A percentile compares a stretch with the other conserved stretches of the same genome.
These are phyloP conservation scores for Emydoidea blandingii DNA, from an alignment of 2,797 vertebrate genomes.

Conservation along the genomic window DNA sequence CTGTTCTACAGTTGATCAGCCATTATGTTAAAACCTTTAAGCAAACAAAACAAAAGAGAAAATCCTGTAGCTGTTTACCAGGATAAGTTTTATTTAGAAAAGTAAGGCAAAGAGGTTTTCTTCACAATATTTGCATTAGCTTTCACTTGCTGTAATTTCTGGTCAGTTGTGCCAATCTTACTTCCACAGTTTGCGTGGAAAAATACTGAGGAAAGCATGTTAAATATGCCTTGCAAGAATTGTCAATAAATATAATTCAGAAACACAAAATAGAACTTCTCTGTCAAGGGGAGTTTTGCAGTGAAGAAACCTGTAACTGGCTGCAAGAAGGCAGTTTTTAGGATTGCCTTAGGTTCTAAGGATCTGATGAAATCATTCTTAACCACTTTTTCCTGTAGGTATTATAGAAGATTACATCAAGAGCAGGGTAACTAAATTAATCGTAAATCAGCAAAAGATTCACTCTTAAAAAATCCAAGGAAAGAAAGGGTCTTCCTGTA, in stretches of 20 bases:
- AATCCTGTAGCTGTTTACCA: background rate
- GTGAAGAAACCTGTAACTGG: background rate
- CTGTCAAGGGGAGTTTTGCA: background rate
- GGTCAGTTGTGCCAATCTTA: background rate
- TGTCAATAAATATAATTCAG: background rate
- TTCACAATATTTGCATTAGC: background rate
- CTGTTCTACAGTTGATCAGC: background rate
- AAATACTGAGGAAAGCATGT: background rate
- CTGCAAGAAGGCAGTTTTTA: background rate
- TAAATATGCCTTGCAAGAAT: background rate
- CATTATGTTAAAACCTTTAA: background rate
- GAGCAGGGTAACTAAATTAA: background rate
- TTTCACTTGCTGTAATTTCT: background rate
- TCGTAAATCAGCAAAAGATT: background rate
- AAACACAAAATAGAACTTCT: background rate
- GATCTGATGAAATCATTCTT: background rate
- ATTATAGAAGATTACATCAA: background rate
- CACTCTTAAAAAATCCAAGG: background rate
- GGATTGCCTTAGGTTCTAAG: background rate
- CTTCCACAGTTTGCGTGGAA: background rate
- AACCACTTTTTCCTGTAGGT: background rate
- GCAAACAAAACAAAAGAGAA: accelerated
- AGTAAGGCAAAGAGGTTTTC: background rate
- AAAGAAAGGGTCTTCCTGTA: background rate
- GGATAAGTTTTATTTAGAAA: background rate